Evolutionary conservation across 2,113 vertebrate genomes (phyloP).

Genomic region (Bubo scandiacus): DNA sequence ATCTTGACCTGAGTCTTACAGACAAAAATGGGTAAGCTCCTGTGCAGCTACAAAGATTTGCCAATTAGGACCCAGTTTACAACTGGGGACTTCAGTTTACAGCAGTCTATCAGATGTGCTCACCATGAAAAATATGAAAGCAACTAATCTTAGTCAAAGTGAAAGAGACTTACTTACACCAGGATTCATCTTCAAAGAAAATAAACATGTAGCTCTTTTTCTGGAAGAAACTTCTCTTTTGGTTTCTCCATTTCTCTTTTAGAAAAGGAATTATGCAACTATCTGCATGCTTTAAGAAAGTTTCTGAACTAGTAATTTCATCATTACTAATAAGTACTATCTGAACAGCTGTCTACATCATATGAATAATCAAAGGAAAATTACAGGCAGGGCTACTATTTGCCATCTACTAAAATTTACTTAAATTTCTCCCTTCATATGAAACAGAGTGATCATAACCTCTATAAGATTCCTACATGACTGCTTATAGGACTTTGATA

Average conservation of each 20-base stretch:
- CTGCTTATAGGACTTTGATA: not conserved
- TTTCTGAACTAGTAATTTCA: not conserved
- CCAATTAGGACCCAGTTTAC: not conserved
- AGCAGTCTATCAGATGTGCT: not conserved
- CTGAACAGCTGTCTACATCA: not conserved
- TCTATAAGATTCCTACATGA: not conserved
- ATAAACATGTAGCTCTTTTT: not conserved
- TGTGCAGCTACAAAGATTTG: not conserved
- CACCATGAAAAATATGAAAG: not conserved
- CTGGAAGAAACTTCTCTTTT: not conserved
- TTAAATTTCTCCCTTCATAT: not conserved
- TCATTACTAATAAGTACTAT: not conserved
- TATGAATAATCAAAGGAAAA: not conserved
- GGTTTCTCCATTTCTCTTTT: not conserved
- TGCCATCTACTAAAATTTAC: not conserved
- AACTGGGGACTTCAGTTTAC: not conserved
- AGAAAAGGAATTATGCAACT: not conserved
- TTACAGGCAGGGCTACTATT: not conserved
- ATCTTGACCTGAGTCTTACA: not conserved
- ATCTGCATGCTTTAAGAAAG: not conserved
- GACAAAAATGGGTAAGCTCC: not conserved
- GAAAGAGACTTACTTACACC: not conserved
- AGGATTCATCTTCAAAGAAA: not conserved
- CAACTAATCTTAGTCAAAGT: not conserved
- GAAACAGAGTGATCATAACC: not conserved